These are phyloP conservation scores for Ctenoplectra terminalis DNA, from an alignment of 1,140 invertebrate genomes.

Conservation along the genomic window DNA sequence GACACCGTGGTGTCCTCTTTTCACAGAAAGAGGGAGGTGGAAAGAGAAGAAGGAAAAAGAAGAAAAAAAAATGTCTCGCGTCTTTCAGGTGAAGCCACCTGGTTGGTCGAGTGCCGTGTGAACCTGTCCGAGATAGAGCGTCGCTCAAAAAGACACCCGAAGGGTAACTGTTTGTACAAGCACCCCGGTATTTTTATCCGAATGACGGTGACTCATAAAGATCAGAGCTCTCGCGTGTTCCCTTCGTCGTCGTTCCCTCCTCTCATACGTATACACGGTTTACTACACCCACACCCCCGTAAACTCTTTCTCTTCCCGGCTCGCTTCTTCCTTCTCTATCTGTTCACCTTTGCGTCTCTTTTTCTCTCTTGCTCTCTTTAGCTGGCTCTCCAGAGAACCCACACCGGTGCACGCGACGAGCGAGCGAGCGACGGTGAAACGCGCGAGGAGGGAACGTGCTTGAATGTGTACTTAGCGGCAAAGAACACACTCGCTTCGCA, in stretches of 20 bases:
- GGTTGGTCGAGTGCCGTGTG: slow-evolving; percentile 69
- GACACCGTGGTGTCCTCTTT: slow-evolving; percentile 23
- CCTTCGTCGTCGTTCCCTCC: slow-evolving; percentile 37
- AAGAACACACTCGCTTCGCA: slow-evolving; percentile 69
- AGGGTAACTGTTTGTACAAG: slow-evolving; percentile 77
- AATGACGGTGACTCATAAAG: slow-evolving; percentile 77
- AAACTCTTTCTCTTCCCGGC: slow-evolving; percentile 27
- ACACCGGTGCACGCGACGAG: background rate
- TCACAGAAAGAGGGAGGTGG: slow-evolving; percentile 1
- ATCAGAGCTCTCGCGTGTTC: slow-evolving; percentile 66
- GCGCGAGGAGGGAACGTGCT: slow-evolving; percentile 53
- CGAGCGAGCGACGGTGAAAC: slow-evolving; percentile 4
- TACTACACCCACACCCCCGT: slow-evolving; percentile 36
- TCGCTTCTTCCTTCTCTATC: background rate
- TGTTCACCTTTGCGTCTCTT: background rate
- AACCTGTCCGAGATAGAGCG: slow-evolving; percentile 64
- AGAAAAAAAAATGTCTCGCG: slow-evolving; percentile 2
- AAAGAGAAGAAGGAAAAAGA: no score
- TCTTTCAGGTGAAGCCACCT: slow-evolving; percentile 69
- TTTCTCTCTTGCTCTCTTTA: background rate
- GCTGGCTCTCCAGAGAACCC: background rate
- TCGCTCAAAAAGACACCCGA: slow-evolving; percentile 67
- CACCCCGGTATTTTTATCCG: slow-evolving; percentile 75
- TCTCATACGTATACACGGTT: slow-evolving; percentile 32
- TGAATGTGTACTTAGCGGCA: slow-evolving; percentile 75